Conservation (phyloP, 2,113 vertebrate genomes). For the Cranoglanis bouderius region DNA sequence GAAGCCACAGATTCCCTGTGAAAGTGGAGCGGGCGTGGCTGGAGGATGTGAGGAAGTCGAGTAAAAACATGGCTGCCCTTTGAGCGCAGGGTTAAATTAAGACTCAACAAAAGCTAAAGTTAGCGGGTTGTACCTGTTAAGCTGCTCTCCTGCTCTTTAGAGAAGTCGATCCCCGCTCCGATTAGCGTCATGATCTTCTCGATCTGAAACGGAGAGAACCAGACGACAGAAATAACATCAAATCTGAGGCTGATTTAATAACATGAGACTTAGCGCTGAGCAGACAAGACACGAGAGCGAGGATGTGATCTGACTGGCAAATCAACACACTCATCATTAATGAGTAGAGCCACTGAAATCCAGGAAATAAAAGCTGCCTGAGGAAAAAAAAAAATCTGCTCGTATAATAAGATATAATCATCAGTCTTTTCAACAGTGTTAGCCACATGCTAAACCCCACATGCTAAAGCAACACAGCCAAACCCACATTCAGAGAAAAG, state of each 20-base stretch:
- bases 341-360: background rate
- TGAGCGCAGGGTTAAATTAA: background rate
- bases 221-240: background rate
- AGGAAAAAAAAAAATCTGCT: background rate
- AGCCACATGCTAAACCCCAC: constrained; percentile 10
- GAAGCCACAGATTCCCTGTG: background rate
- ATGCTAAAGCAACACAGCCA: constrained; percentile 10
- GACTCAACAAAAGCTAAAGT: background rate
- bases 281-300: background rate
- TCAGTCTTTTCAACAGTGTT: background rate
- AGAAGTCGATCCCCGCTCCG: constrained; percentile 94
- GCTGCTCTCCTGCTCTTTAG: constrained; percentile 86
- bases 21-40: background rate
- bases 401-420: background rate
- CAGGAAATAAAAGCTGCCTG: background rate
- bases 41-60: background rate
- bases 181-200: constrained; percentile 99
- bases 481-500: background rate
- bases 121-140: constrained; percentile 81
- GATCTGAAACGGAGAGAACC: constrained; percentile 78
- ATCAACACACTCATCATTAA: constrained; percentile 11
- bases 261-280: background rate
- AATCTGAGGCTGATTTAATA: constrained; percentile 3
- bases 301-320: constrained; percentile 3
- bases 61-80: background rate